Base-by-base conservation (phyloP, 2,888 invertebrate genomes). In the Conistra vaccinii region DNA sequence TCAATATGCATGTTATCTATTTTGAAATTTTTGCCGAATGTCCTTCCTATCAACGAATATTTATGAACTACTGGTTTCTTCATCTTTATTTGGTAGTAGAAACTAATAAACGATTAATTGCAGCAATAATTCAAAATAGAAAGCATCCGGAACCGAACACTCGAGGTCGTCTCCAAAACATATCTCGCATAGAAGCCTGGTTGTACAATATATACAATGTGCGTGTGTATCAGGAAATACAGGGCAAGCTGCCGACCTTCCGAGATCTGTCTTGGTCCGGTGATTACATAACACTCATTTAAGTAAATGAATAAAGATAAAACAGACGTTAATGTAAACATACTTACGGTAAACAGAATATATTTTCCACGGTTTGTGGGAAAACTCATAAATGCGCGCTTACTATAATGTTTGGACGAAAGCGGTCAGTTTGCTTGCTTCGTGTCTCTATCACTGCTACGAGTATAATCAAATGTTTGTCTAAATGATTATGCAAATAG, bases 241-340 rank as follows among this genome's bases (percentile, higher is more conserved):
- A 84, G 60, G 77, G 70, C 82, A 85, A 88, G 91, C 86, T 87
- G 88, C 81, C 90, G 92, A 90, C 94, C 94, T 95, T 94, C 92
- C 91, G 83, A 92, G 87, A 91, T 90, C 84, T 89, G 90, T 88
- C 85, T 90, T 90, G 90, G 88, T 90, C 85, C 82, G 90, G 77
- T 87, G 89, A 89, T 91, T 91, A 90, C 89, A 87, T 85, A 86
- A 84, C 84, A 73, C 81, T 79, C 74, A 72, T 83, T 85, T 76
- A 80, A 68, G 51, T 73, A 84, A 83, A 87, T 79, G 62, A 80
- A 78, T 78, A 80, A 79, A 80, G 70, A 79, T 83, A 81, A 84
- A 75, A 79, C 53, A 68, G 77, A 69, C 66, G 70, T 69, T 82
- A 80, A 76, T 84, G 71, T 83, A 81, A 78, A 85, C 73, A 87